Evolutionary conservation across 2,888 invertebrate species (phyloP), one percentile per base, ranked within the genome.

Genomic region (Eupeodes latifasciatus): DNA sequence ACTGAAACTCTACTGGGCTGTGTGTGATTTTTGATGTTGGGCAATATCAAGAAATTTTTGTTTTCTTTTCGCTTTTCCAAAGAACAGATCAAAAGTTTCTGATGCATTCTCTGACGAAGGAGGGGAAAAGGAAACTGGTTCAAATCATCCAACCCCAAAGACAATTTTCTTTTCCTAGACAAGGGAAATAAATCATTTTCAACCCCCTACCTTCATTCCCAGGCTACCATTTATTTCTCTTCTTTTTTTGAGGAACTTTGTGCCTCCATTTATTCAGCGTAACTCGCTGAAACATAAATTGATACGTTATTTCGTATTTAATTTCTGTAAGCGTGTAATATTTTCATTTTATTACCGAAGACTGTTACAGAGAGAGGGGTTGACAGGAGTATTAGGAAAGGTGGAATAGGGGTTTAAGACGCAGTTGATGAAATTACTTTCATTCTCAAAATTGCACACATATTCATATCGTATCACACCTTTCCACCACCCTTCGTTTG

Each of bases 241-340:
- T 40, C 27, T 40, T 40, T 40, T 72, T 72, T n/a, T 14, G 10
- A 12, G 34, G 69, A 55, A 55, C 57, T 40, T 44, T 57, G 5
- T 16, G 40, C 53, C 47, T 44, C 12, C 66, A 4, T 34, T 16
- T 14, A n/a, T 11, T 64, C 16, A 11, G 40, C 2, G 44, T 61
- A 27, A 27, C 44, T 57, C 9, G 40, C 7, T 75, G 76, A 27
- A 66, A 84, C 77, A 84, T 87, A 87, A 88, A 88, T 84, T 88
- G 88, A 88, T 88, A 85, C 81, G 88, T 88, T 88, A 88, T 88
- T 66, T 85, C 85, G 74, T 81, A 85, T 88, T 85, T 81, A 88
- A 88, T 88, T 81, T 74, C 69, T 81, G 66, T 14, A 27, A 85
- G 47, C 81, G 78, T 85, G 85, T 81, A 78, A 77, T 87, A 19